phyloP scores from a whole-genome alignment of 2,797 vertebrate species.

The Paguma larvata region DNA sequence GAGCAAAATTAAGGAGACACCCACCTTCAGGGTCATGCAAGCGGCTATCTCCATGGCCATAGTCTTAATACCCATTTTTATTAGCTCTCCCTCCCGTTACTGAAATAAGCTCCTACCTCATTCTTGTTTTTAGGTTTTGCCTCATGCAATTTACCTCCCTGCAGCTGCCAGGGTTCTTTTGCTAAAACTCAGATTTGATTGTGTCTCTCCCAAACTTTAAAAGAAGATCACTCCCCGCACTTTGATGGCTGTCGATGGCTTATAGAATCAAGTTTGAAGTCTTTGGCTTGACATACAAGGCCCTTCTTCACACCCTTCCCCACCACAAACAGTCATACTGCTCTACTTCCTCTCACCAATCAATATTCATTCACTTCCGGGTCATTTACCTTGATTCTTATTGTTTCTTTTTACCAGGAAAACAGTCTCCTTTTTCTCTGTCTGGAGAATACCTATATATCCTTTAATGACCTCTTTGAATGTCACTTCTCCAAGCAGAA shows the following conservation, averaged over 20 bases:
- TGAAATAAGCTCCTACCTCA: background rate
- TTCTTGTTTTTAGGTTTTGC: background rate
- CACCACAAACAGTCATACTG: background rate
- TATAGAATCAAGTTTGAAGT: background rate
- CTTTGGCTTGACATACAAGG: background rate
- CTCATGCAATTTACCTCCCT: background rate
- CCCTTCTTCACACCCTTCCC: background rate
- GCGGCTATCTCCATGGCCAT: background rate
- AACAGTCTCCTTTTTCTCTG: background rate
- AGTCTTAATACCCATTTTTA: background rate
- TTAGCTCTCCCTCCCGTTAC: background rate
- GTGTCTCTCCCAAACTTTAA: background rate
- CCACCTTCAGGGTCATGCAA: background rate
- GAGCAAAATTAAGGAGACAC: background rate
- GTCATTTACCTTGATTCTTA: background rate
- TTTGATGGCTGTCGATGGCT: background rate
- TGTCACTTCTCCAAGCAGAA: background rate
- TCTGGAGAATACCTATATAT: background rate
- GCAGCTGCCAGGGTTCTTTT: background rate
- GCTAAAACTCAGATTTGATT: conserved; percentile 32
- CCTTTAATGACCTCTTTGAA: background rate
- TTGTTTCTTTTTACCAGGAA: background rate
- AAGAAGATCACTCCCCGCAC: background rate
- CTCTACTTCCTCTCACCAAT: background rate
- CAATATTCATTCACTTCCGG: background rate